A percentile compares a stretch with the other conserved stretches of the same genome.
Conservation (phyloP, 2,888 invertebrate species). For the Sinotaia quadrata region DNA sequence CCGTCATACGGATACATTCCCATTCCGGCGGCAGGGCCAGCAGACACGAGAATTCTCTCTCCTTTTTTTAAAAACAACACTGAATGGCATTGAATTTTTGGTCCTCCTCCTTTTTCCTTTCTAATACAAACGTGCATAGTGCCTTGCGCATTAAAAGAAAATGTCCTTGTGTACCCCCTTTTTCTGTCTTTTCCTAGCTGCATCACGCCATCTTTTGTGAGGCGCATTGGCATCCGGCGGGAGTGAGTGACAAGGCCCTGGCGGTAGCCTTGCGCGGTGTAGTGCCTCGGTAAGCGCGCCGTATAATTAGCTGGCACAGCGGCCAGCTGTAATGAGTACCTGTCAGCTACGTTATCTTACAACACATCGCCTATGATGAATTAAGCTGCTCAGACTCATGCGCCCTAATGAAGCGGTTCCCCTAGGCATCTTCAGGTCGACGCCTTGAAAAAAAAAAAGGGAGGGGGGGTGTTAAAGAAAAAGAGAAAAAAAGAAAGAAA, state of each 20-base stretch:
- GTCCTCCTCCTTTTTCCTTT: neutral
- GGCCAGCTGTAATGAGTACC: conserved; percentile 24
- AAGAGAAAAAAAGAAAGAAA: too few species aligned
- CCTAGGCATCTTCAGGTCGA: neutral
- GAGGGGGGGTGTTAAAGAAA: too few species aligned
- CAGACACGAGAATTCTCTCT: too few species aligned
- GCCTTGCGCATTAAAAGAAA: too few species aligned
- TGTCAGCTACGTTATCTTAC: conserved; percentile 27
- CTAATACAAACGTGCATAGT: neutral
- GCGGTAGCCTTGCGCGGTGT: conserved; percentile 27
- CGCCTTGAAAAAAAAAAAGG: too few species aligned
- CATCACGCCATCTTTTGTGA: conserved; percentile 20
- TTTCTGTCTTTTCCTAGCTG: neutral
- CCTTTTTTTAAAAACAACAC: too few species aligned
- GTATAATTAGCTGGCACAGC: conserved; percentile 24
- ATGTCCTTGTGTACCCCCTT: too few species aligned
- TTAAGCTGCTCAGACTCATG: conserved; percentile 14
- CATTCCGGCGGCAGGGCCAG: too few species aligned
- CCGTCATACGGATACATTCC: too few species aligned
- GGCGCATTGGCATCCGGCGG: conserved; percentile 24
- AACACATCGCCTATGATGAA: conserved; percentile 30
- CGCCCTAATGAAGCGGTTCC: neutral
- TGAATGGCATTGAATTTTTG: too few species aligned
- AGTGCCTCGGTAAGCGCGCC: conserved; percentile 16
- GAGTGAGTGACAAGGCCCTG: conserved; percentile 25